Percentiles rank a stretch among this genome's conserved stretches.
Conservation (phyloP, 2,888 invertebrate genomes). For the Campoplex nolae region DNA sequence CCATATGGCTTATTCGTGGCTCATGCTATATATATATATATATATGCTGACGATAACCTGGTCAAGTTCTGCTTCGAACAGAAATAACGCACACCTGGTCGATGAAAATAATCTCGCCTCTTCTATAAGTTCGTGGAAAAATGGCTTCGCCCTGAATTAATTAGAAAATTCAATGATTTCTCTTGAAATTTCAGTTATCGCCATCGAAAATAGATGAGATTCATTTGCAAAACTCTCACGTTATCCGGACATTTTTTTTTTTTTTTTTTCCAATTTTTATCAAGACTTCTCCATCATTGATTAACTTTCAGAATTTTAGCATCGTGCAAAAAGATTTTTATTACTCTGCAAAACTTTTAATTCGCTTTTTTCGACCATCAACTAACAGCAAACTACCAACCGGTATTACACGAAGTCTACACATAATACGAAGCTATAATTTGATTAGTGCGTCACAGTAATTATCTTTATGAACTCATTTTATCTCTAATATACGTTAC, state of each 20-base stretch:
- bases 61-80: background rate
- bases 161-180: too few species aligned
- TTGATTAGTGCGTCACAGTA: background rate
- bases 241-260: background rate
- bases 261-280: background rate
- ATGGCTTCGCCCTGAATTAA: too few species aligned
- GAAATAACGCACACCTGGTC: background rate
- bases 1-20: background rate
- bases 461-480: constrained; percentile 13
- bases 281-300: background rate
- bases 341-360: background rate
- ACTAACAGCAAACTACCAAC: background rate
- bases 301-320: background rate
- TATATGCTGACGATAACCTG: background rate
- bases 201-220: background rate
- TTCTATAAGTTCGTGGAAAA: background rate
- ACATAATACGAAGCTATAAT: background rate
- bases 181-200: too few species aligned
- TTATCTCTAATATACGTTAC: background rate
- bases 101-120: background rate
- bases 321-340: background rate
- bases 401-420: background rate
- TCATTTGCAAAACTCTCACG: background rate
- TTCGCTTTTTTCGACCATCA: background rate
- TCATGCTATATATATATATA: background rate